phyloP scores from a whole-genome alignment of 1,140 invertebrate genomes.

The Drosophila nebulosa region DNA sequence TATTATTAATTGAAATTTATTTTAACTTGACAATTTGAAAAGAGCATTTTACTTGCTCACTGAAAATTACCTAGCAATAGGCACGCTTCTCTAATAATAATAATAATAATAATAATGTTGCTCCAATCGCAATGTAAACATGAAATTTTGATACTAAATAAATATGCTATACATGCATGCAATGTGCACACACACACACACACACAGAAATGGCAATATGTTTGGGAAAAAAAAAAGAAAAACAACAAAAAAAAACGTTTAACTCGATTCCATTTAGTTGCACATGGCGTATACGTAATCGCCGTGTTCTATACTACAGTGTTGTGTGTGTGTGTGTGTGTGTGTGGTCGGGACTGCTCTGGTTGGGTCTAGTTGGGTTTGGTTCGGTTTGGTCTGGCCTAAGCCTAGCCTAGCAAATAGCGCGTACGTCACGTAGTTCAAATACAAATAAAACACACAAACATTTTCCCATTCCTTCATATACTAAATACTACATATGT shows the following conservation, averaged over 20 bases:
- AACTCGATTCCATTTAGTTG: slow-evolving; percentile 44
- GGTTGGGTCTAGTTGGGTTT: too few relatives aligned
- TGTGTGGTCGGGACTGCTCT: too few relatives aligned
- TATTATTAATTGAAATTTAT: too few relatives aligned
- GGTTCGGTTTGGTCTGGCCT: not conserved
- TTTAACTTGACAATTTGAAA: too few relatives aligned
- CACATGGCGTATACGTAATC: slow-evolving; percentile 41
- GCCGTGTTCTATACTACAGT: not conserved
- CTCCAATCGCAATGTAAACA: slow-evolving; percentile 16
- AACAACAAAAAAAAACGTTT: slow-evolving; percentile 32
- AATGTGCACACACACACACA: not conserved
- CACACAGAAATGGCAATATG: not conserved
- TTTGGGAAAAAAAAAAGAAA: not conserved
- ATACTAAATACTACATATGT: not conserved
- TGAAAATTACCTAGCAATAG: not conserved
- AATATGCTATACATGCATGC: slow-evolving; percentile 27
- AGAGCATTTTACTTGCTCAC: too few relatives aligned
- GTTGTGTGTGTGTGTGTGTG: too few relatives aligned
- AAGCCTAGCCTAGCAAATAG: slow-evolving; percentile 42
- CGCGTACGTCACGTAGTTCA: slow-evolving; percentile 72
- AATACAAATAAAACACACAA: slow-evolving; percentile 54
- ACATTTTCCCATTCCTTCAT: not conserved
- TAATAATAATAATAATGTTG: slow-evolving; percentile 30
- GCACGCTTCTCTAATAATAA: not conserved
- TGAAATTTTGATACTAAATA: slow-evolving; percentile 38